Evolutionary conservation across 2,113 vertebrate species (phyloP).

Genomic region (Philantomba maxwellii): DNA sequence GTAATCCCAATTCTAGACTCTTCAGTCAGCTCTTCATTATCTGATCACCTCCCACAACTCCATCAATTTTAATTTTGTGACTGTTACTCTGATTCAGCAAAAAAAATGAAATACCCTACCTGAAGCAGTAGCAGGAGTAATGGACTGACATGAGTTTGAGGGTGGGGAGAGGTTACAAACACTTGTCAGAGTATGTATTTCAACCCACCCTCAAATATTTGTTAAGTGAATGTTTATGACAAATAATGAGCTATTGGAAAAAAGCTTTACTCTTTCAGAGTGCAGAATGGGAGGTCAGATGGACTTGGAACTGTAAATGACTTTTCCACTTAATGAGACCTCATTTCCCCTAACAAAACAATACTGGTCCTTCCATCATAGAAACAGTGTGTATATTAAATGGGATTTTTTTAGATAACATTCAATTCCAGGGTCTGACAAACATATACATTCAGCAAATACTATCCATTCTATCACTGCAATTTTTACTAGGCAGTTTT

Average conservation of each 20-base stretch:
- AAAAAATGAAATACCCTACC: background rate
- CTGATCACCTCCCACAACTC: background rate
- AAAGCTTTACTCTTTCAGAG: background rate
- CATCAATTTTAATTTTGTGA: background rate
- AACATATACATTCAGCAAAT: background rate
- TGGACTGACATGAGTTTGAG: background rate
- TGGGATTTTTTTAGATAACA: background rate
- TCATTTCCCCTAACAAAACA: background rate
- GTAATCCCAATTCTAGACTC: background rate
- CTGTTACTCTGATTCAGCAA: background rate
- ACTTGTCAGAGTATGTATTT: background rate
- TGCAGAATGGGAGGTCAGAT: background rate
- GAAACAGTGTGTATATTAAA: background rate
- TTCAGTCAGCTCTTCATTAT: rapidly evolving
- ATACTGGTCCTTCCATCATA: too few relatives aligned
- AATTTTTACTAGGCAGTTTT: background rate
- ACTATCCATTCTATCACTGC: background rate
- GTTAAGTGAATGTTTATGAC: background rate
- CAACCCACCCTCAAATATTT: background rate
- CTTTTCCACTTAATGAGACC: background rate
- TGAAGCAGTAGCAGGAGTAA: background rate
- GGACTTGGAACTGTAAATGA: background rate
- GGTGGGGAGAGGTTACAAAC: background rate
- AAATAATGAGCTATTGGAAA: background rate
- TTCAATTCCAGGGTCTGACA: background rate